These are phyloP conservation scores for Eupithecia abbreviata DNA, from an alignment of 2,888 invertebrate genomes.

Conservation along the genomic window DNA sequence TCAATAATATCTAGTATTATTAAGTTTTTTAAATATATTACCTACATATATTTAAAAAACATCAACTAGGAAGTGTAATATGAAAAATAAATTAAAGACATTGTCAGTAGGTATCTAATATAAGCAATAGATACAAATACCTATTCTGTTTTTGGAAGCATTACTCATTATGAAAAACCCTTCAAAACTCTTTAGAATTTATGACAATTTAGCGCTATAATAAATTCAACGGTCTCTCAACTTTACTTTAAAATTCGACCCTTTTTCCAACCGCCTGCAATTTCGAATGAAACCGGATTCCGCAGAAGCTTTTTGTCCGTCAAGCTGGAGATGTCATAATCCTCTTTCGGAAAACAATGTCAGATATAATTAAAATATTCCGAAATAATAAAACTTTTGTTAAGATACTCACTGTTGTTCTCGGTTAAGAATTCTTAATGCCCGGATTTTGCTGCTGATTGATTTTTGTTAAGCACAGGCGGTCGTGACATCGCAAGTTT, in stretches of 20 bases:
- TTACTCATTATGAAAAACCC: slow-evolving; percentile 15
- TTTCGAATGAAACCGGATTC: slow-evolving; percentile 57
- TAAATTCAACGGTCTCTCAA: slow-evolving; percentile 54
- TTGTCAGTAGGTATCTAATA: neutral
- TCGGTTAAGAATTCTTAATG: neutral
- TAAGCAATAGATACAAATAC: slow-evolving; percentile 7
- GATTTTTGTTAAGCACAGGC: neutral
- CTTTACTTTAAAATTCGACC: slow-evolving; percentile 59
- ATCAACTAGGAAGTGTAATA: too few species aligned
- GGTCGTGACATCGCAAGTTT: neutral
- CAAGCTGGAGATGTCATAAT: slow-evolving; percentile 69
- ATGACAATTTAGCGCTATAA: slow-evolving; percentile 57
- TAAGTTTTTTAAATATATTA: neutral
- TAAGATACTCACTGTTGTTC: slow-evolving; percentile 1
- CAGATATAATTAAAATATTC: slow-evolving; percentile 73
- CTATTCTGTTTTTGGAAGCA: neutral
- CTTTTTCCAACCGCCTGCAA: slow-evolving; percentile 55
- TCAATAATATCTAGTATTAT: neutral
- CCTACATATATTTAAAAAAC: too few species aligned
- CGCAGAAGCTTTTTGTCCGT: slow-evolving; percentile 67
- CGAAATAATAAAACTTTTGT: slow-evolving; percentile 60
- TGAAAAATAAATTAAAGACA: neutral
- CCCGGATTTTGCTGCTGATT: neutral
- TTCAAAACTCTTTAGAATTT: slow-evolving; percentile 45
- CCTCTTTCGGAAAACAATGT: slow-evolving; percentile 66